phyloP scores from a whole-genome alignment of 2,113 vertebrate species.

The Hypomesus transpacificus region DNA sequence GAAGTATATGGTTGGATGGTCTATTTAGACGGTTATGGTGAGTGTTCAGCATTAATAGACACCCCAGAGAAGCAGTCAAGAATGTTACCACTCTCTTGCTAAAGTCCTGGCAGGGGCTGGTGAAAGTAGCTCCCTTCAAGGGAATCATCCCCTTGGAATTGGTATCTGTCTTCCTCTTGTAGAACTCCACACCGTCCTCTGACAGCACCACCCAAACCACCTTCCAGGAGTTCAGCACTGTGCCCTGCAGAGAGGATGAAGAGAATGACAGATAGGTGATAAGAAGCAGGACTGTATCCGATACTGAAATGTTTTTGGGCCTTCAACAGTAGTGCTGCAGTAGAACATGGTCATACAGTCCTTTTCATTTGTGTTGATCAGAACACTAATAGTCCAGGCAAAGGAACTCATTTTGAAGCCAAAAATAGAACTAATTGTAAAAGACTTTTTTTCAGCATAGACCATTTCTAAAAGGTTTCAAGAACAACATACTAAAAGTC shows the following conservation, averaged over 20 bases:
- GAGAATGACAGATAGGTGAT: background rate
- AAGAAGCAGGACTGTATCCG: background rate
- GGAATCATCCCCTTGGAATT: conserved; percentile 95
- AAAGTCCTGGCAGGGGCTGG: conserved; percentile 87
- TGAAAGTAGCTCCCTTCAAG: conserved; percentile 80
- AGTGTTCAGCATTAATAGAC: too few species aligned
- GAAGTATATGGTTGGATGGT: too few species aligned
- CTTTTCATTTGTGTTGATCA: background rate
- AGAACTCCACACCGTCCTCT: conserved; percentile 92
- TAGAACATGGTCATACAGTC: background rate
- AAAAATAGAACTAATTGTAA: too few species aligned
- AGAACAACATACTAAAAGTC: too few species aligned
- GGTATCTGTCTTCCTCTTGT: conserved; percentile 87
- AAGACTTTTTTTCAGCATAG: too few species aligned
- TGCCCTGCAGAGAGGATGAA: conserved; percentile 71
- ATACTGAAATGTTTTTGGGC: background rate
- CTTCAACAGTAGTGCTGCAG: too few species aligned
- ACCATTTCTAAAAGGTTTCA: too few species aligned
- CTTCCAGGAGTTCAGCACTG: conserved; percentile 90
- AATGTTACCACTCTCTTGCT: conserved; percentile 82
- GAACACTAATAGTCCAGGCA: too few species aligned
- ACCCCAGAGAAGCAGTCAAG: background rate
- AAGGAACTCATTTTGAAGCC: too few species aligned
- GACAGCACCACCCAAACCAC: conserved; percentile 88
- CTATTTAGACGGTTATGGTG: too few species aligned